Conservation (phyloP, 2,797 vertebrate genomes). For the Denticeps clupeoides region DNA sequence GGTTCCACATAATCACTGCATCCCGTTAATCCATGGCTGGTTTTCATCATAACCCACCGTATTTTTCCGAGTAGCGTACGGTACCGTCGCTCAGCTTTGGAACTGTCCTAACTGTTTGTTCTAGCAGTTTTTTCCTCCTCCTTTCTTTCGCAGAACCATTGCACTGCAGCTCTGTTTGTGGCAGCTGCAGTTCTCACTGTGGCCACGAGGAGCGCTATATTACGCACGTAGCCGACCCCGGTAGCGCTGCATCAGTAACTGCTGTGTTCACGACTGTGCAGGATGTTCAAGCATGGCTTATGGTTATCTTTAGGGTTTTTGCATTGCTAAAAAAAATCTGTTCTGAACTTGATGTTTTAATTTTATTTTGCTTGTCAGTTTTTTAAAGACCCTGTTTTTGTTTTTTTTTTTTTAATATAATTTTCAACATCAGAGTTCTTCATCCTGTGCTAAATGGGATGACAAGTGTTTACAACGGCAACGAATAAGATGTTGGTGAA, state of each 20-base stretch:
- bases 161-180: constrained; percentile 30
- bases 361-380: constrained; percentile 27
- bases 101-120: constrained; percentile 33
- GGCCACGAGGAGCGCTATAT: too few relatives aligned
- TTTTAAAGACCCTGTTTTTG: constrained; percentile 41
- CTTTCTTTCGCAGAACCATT: constrained; percentile 40
- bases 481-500: constrained; percentile 56
- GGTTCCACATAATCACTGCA: constrained; percentile 46
- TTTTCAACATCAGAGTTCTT: constrained; percentile 53
- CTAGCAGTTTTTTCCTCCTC: constrained; percentile 32
- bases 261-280: too few relatives aligned
- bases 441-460: constrained; percentile 51
- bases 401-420: constrained; percentile 40
- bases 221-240: too few relatives aligned
- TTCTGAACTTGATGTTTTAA: constrained; percentile 33
- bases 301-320: constrained; percentile 4
- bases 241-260: background rate
- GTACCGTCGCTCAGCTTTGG: too few relatives aligned
- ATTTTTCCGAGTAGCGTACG: constrained; percentile 42
- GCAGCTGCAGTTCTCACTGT: constrained; percentile 41
- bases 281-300: background rate
- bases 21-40: constrained; percentile 28
- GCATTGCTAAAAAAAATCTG: constrained; percentile 6
- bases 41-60: constrained; percentile 12
- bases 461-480: constrained; percentile 66